Conservation (phyloP, 37 sponge, comb jelly and placozoan species). For the Tethya wilhelma region DNA sequence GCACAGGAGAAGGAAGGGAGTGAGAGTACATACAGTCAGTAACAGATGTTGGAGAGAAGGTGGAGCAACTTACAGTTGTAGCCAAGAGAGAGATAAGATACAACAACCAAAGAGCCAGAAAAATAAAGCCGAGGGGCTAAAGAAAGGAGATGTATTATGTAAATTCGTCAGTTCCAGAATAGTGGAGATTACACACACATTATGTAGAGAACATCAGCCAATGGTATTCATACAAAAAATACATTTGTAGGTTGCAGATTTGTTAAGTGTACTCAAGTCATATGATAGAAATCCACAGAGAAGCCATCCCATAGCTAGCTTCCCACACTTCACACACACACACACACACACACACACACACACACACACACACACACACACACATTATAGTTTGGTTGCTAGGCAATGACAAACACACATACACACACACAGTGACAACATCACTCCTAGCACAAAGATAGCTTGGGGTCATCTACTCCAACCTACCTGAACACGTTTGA, state of each 20-base stretch:
- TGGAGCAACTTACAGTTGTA: constrained; percentile 71
- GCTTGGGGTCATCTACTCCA: no score
- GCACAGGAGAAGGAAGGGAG: not conserved
- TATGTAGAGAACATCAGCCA: no score
- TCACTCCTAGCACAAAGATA: no score
- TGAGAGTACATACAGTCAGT: not conserved
- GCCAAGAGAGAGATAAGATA: constrained; percentile 86
- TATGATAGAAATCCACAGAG: no score
- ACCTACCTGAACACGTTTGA: constrained; percentile 43
- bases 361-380: no score
- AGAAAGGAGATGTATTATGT: not conserved
- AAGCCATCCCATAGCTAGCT: no score
- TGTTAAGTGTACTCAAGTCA: no score
- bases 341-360: no score
- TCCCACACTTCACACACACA: no score
- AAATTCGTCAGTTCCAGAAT: not conserved
- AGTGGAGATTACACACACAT: not conserved
- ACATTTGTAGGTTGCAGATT: not conserved
- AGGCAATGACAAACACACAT: no score
- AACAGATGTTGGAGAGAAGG: not conserved
- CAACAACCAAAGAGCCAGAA: constrained; percentile 79
- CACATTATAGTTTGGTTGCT: no score
- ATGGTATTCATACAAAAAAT: not conserved
- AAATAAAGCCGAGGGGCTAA: constrained; percentile 61
- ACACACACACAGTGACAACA: no score